phyloP scores from a whole-genome alignment of 2,113 vertebrate genomes.

The Mobula hypostoma region DNA sequence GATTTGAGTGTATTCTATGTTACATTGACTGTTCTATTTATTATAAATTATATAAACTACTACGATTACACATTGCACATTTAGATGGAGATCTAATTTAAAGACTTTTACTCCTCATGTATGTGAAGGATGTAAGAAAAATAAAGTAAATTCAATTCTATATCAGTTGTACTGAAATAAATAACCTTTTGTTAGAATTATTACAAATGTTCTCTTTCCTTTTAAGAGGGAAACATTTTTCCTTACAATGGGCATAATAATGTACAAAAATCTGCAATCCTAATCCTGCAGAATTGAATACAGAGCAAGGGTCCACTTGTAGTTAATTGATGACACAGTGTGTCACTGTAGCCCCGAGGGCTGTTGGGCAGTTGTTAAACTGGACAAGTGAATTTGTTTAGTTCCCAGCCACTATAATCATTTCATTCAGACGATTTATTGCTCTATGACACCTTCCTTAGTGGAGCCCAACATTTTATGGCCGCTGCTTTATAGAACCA shows the following conservation, averaged over 20 bases:
- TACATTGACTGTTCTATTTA: too few relatives aligned
- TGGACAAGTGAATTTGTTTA: conserved; percentile 13
- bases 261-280: not conserved
- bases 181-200: not conserved
- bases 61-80: too few relatives aligned
- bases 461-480: conserved; percentile 32
- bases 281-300: not conserved
- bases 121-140: too few relatives aligned
- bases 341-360: not conserved
- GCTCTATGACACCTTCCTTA: conserved; percentile 3
- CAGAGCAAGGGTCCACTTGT: not conserved
- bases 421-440: conserved; percentile 26
- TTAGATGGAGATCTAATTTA: too few relatives aligned
- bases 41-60: too few relatives aligned
- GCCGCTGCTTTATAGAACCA: not conserved
- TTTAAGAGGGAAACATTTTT: not conserved
- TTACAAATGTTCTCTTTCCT: not conserved
- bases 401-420: conserved; percentile 16
- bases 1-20: too few relatives aligned
- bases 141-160: too few relatives aligned
- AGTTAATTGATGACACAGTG: not conserved
- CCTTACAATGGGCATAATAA: not conserved
- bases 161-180: too few relatives aligned
- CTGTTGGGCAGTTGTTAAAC: not conserved
- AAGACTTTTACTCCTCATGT: too few relatives aligned